A percentile compares a stretch with the other conserved stretches of the same genome.
phyloP scores from a whole-genome alignment of 53 echinoderm and acorn worm species.

The Astropecten irregularis region DNA sequence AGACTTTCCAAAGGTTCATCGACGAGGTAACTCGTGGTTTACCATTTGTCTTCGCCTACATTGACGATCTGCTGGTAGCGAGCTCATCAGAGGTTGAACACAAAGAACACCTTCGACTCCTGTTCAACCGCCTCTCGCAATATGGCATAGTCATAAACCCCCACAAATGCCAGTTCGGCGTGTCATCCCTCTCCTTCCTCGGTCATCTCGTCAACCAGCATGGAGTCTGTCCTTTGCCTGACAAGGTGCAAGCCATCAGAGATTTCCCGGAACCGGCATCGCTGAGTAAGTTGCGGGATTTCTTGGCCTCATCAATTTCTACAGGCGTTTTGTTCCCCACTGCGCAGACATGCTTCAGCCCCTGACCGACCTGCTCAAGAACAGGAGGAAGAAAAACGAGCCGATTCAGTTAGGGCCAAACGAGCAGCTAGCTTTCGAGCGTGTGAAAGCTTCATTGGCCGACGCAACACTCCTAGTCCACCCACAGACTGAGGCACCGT shows the following conservation, averaged over 20 bases:
- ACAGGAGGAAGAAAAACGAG: neutral
- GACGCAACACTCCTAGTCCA: conserved; percentile 26
- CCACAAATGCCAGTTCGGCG: conserved; percentile 35
- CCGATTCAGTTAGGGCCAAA: neutral
- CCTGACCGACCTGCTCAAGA: neutral
- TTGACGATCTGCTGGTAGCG: conserved; percentile 52
- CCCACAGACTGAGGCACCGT: neutral
- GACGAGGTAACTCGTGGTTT: conserved; percentile 46
- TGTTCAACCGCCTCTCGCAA: conserved; percentile 22
- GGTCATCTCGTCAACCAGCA: conserved; percentile 25
- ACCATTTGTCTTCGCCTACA: conserved; percentile 49
- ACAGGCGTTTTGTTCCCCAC: conserved; percentile 46
- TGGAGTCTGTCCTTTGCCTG: conserved; percentile 15
- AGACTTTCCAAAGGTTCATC: conserved; percentile 54
- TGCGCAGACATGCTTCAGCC: neutral
- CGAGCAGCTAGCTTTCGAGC: neutral
- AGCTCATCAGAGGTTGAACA: conserved; percentile 37
- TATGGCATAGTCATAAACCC: conserved; percentile 49
- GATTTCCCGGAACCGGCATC: conserved; percentile 38
- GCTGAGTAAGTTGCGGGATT: conserved; percentile 40
- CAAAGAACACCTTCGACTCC: conserved; percentile 30
- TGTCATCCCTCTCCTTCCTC: neutral
- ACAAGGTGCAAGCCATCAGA: conserved; percentile 16
- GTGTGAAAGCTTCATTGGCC: neutral
- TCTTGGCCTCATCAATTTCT: conserved; percentile 60